Evolutionary conservation across 1,140 invertebrate genomes (phyloP).

Genomic region (Drosophila serrata): DNA sequence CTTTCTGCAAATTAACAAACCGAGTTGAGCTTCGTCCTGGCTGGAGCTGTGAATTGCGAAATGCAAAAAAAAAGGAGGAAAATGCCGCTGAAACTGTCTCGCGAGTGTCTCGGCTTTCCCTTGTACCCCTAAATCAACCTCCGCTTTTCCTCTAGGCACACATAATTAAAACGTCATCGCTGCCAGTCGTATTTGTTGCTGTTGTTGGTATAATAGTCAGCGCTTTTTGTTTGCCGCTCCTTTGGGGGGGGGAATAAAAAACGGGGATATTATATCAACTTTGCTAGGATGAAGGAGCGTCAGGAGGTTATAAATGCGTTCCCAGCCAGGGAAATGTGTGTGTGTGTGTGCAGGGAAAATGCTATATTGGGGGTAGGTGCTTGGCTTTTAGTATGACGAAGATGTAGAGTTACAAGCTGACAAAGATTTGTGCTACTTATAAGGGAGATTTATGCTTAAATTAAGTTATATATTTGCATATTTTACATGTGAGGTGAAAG

Average conservation of each 20-base stretch:
- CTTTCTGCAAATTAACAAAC: conserved; percentile 56
- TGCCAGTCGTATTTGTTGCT: conserved; percentile 46
- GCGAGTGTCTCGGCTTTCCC: conserved; percentile 66
- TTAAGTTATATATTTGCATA: not conserved
- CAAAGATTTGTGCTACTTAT: not conserved
- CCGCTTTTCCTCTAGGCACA: conserved; percentile 64
- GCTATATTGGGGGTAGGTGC: conserved; percentile 19
- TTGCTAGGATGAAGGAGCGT: conserved; percentile 20
- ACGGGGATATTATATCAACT: conserved; percentile 53
- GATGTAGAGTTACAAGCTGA: not conserved
- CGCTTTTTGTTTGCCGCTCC: conserved; percentile 62
- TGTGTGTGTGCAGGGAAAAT: not conserved
- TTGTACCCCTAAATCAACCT: conserved; percentile 14
- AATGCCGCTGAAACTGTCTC: conserved; percentile 69
- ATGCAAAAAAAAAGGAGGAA: no score
- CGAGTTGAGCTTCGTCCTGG: conserved; percentile 50
- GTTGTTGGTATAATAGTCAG: conserved; percentile 64
- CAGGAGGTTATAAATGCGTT: conserved; percentile 48
- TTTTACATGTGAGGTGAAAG: not conserved
- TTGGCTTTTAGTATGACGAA: not conserved
- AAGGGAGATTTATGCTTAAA: not conserved
- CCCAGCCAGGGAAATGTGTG: not conserved
- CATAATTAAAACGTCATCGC: conserved; percentile 82
- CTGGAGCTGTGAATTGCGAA: conserved; percentile 30
- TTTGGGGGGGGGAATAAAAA: conserved; percentile 27